Evolutionary conservation across 2,888 invertebrate species (phyloP), one percentile per base, ranked within the genome.

Genomic region (Parelbella ahira): DNA sequence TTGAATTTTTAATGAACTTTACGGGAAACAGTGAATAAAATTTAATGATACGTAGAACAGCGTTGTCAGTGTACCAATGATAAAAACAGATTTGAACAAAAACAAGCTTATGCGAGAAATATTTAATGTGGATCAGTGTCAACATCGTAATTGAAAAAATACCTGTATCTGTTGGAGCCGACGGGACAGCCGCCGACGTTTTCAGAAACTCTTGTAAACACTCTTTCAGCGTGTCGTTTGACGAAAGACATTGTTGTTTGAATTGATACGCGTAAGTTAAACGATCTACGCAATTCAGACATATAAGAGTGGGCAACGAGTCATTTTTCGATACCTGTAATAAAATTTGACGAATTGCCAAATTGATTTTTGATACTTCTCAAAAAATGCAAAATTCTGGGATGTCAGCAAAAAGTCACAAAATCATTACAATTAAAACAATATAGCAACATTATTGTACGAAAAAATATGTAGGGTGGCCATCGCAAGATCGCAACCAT

Each of bases 401-500:
- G 82, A 86, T 83, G 83, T 78, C 84, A 84, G 72, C 63, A 68
- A 75, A 82, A 79, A 82, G 75, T 71, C 66, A 57, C 44, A 55
- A 71, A 69, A 67, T 68, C 56, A 52, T 59, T 60, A 68, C 59
- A 73, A 78, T 68, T 64, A 74, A 61, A 68, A 69, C 66, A 75
- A 75, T 74, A 84, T 82, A 87, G 88, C 88, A 88, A 87, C 86
- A 87, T 86, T 86, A 79, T 70, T 74, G 70, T 67, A 69, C 60
- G 70, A 67, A 80, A 81, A 83, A 81, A 76, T 66, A 61, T 15
- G 74, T 76, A 72, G 88, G 87, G 88, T 88, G 87, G 88, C 88
- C 88, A 88, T 80, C 78, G 86, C 84, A 82, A 84, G 88, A 88
- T 80, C 78, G 87, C 83, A 82, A 84, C 82, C 84, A 86, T 88